Percentiles rank a stretch among this genome's conserved stretches.
Conservation (phyloP, 2,888 invertebrate genomes). For the Seladonia tumulorum region DNA sequence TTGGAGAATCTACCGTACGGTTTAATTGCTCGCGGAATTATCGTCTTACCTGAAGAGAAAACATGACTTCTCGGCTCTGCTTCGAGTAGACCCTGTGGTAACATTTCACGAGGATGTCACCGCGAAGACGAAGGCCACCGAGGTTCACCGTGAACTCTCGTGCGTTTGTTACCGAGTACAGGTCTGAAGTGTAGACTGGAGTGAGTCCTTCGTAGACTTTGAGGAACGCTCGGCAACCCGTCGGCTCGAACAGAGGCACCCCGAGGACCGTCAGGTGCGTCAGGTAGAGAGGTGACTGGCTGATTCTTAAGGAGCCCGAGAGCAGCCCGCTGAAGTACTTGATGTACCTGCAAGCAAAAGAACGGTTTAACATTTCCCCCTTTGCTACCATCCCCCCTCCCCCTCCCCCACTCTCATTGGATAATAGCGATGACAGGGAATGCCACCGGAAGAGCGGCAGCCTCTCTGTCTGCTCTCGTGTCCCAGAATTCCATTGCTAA, state of each 20-base stretch:
- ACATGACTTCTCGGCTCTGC: constrained; percentile 83
- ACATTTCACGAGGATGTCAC: constrained; percentile 96
- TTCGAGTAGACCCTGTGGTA: constrained; percentile 88
- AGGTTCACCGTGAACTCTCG: constrained; percentile 90
- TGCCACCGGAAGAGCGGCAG: neutral
- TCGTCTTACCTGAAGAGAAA: constrained; percentile 81
- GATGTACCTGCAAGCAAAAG: constrained; percentile 89
- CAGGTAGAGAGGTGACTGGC: constrained; percentile 93
- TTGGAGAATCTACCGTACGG: neutral
- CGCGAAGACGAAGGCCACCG: constrained; percentile 90
- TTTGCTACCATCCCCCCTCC: too few species aligned
- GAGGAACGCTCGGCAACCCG: constrained; percentile 90
- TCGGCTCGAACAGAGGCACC: constrained; percentile 89
- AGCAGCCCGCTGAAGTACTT: constrained; percentile 96
- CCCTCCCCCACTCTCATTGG: neutral
- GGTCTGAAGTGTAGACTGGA: constrained; percentile 93
- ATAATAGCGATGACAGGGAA: neutral
- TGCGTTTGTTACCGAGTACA: constrained; percentile 85
- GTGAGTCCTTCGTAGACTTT: constrained; percentile 96
- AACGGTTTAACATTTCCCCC: neutral
- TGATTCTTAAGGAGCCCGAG: constrained; percentile 95
- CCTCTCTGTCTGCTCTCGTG: neutral
- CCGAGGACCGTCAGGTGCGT: constrained; percentile 94
- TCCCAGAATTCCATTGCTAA: constrained; percentile 15
- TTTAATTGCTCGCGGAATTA: constrained; percentile 16